These are phyloP conservation scores for Brachionus rubens DNA, from an alignment of 1,140 invertebrate genomes.

Conservation along the genomic window DNA sequence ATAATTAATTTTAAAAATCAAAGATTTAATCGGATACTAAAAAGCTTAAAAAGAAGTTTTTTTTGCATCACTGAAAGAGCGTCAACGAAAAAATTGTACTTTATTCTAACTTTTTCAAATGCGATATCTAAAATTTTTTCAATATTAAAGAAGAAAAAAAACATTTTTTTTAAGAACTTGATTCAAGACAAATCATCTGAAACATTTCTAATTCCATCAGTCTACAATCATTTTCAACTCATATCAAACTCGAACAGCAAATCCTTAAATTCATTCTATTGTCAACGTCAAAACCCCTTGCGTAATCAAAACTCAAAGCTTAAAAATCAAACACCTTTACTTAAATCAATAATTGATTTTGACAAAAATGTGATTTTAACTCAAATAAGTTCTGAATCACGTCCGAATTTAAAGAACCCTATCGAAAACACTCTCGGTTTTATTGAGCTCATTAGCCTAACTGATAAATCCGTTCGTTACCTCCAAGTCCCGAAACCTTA, in stretches of 20 bases:
- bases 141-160: too few relatives aligned
- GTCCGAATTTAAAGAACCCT: neutral
- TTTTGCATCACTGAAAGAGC: too few relatives aligned
- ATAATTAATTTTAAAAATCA: too few relatives aligned
- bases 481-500: constrained; percentile 18
- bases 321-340: constrained; percentile 3
- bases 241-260: neutral
- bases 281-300: neutral
- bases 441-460: constrained; percentile 20
- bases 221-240: neutral
- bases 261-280: neutral
- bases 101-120: too few relatives aligned
- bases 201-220: neutral
- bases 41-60: too few relatives aligned
- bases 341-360: constrained; percentile 24
- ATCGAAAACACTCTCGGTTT: neutral
- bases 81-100: too few relatives aligned
- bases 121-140: too few relatives aligned
- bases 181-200: too few relatives aligned
- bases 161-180: too few relatives aligned
- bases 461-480: neutral
- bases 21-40: too few relatives aligned
- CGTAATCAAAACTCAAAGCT: neutral
- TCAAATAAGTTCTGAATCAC: neutral
- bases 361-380: neutral